These are phyloP conservation scores for Athetis lepigone DNA, from an alignment of 2,888 invertebrate species.

Conservation along the genomic window DNA sequence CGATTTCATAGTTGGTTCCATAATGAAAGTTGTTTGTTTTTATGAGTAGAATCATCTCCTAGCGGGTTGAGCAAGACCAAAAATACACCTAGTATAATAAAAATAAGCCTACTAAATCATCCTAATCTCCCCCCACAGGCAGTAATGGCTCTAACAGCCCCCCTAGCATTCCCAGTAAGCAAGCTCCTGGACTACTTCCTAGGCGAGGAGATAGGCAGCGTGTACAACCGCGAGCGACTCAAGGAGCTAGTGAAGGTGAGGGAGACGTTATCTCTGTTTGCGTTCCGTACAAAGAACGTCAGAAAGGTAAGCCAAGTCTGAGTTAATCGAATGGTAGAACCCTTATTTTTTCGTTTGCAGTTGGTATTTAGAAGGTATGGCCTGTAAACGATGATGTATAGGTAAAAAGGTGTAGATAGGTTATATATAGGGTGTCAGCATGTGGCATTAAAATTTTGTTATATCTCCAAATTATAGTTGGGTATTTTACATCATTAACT, in stretches of 20 bases:
- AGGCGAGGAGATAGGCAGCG: constrained; percentile 99
- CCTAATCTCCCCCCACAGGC: constrained; percentile 77
- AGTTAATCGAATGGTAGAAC: constrained; percentile 45
- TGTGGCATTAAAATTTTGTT: too few species aligned
- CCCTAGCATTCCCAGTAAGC: constrained; percentile 97
- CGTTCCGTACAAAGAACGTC: constrained; percentile 45
- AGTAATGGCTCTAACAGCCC: constrained; percentile 98
- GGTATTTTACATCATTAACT: too few species aligned
- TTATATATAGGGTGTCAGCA: too few species aligned
- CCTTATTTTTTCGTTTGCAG: background rate
- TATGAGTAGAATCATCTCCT: too few species aligned
- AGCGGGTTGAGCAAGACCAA: too few species aligned
- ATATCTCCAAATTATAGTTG: too few species aligned
- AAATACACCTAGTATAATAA: too few species aligned
- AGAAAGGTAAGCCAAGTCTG: constrained; percentile 38
- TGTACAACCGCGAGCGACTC: constrained; percentile 98
- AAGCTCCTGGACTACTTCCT: constrained; percentile 96
- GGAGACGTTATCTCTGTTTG: constrained; percentile 65
- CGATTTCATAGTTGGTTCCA: too few species aligned
- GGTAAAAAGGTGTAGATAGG: too few species aligned
- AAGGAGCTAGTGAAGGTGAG: constrained; percentile 97
- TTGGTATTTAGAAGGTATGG: constrained; percentile 5
- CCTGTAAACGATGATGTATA: too few species aligned
- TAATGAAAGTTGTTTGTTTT: too few species aligned
- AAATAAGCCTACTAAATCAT: too few species aligned